Conservation (phyloP, 2,888 invertebrate genomes). For the Eupithecia inturbata region DNA sequence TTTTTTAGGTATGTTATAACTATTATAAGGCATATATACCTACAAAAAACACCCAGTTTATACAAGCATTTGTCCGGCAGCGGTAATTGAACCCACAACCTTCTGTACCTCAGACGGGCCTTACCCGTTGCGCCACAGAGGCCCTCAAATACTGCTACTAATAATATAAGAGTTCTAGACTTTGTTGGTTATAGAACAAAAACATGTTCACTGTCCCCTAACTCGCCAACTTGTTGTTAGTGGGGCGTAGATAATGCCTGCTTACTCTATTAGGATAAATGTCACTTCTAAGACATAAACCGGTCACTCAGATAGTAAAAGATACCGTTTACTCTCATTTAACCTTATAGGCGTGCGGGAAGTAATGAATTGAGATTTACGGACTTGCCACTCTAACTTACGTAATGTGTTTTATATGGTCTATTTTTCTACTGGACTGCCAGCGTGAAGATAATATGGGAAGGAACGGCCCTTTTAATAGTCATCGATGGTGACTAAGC, state of each 20-base stretch:
- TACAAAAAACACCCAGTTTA: no score
- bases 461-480: neutral
- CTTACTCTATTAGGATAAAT: slow-evolving; percentile 66
- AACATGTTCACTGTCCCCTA: slow-evolving; percentile 33
- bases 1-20: no score
- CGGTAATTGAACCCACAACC: neutral
- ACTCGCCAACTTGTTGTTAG: slow-evolving; percentile 39
- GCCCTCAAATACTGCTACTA: neutral
- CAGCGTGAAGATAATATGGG: slow-evolving; percentile 10
- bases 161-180: neutral
- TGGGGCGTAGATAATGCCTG: slow-evolving; percentile 40
- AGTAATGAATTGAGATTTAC: slow-evolving; percentile 59
- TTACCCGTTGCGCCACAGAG: neutral
- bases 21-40: no score
- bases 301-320: slow-evolving; percentile 67
- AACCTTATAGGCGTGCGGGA: slow-evolving; percentile 58
- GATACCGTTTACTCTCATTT: slow-evolving; percentile 67
- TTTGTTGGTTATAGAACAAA: slow-evolving; percentile 22
- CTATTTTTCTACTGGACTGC: slow-evolving; percentile 26
- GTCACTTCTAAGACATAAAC: slow-evolving; percentile 71
- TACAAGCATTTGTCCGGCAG: neutral
- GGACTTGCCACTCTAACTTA: slow-evolving; percentile 46
- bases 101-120: neutral
- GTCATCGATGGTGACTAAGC: neutral
- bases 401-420: slow-evolving; percentile 38